phyloP scores from a whole-genome alignment of 2,888 invertebrate species.

The Ecliptopera silaceata region DNA sequence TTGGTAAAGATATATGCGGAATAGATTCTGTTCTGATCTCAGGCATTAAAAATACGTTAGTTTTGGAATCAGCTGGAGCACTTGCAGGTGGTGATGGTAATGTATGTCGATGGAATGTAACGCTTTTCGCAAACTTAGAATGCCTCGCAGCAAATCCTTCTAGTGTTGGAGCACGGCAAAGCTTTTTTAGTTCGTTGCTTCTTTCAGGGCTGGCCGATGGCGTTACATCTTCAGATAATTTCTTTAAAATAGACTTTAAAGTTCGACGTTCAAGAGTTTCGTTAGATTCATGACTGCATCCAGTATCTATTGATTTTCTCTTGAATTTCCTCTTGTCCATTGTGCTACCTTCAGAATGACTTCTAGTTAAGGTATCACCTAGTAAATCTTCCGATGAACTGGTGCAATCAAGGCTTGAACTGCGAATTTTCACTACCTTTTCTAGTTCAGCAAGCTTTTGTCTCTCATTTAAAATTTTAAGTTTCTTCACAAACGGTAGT shows the following conservation, averaged over 20 bases:
- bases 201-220: slow-evolving; percentile 75
- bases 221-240: slow-evolving; percentile 87
- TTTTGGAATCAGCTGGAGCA: slow-evolving; percentile 62
- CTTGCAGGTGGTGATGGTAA: slow-evolving; percentile 90
- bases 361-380: slow-evolving; percentile 86
- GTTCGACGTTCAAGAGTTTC: slow-evolving; percentile 92
- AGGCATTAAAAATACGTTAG: slow-evolving; percentile 65
- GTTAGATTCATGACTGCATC: slow-evolving; percentile 82
- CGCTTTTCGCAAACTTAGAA: slow-evolving; percentile 94
- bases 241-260: slow-evolving; percentile 93
- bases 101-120: slow-evolving; percentile 93
- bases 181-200: slow-evolving; percentile 84
- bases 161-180: slow-evolving; percentile 91
- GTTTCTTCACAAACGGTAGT: slow-evolving; percentile 93
- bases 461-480: slow-evolving; percentile 94
- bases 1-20: slow-evolving; percentile 45
- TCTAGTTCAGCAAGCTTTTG: slow-evolving; percentile 93
- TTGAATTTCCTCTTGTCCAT: slow-evolving; percentile 84
- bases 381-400: slow-evolving; percentile 84
- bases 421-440: slow-evolving; percentile 88
- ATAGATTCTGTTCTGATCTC: slow-evolving; percentile 46
- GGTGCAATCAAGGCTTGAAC: slow-evolving; percentile 90
- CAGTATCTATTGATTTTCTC: slow-evolving; percentile 70
- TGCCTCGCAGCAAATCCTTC: slow-evolving; percentile 95
- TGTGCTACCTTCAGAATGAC: slow-evolving; percentile 91